Percentiles rank a stretch among this genome's conserved stretches.
Conservation (phyloP, 2,888 invertebrate genomes). For the Clanis bilineata region DNA sequence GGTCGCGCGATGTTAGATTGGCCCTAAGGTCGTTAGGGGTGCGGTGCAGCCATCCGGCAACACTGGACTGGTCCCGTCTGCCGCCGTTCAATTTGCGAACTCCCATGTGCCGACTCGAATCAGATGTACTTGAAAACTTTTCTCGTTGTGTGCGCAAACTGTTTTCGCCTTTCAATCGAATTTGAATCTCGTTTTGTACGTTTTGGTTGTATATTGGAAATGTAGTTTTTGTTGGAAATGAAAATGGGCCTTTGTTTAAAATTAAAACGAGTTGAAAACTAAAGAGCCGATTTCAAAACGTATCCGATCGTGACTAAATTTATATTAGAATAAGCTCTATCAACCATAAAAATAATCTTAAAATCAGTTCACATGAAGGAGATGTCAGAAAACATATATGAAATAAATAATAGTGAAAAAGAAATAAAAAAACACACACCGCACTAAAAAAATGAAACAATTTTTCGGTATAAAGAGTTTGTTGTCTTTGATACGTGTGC, state of each 20-base stretch:
- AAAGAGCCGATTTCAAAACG: too few relatives aligned
- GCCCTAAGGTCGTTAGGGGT: conserved; percentile 29
- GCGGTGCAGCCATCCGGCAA: conserved; percentile 37
- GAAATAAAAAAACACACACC: too few relatives aligned
- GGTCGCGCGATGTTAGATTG: conserved; percentile 15
- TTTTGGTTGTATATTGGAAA: background rate
- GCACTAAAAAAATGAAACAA: too few relatives aligned
- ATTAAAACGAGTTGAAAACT: too few relatives aligned
- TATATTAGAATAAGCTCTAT: too few relatives aligned
- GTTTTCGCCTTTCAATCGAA: background rate
- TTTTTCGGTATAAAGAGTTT: too few relatives aligned
- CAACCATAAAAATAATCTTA: too few relatives aligned
- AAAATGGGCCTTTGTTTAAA: background rate
- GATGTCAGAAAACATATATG: too few relatives aligned
- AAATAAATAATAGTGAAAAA: too few relatives aligned
- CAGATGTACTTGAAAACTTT: conserved; percentile 37
- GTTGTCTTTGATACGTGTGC: too few relatives aligned
- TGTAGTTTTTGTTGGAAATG: background rate
- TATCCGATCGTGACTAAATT: too few relatives aligned
- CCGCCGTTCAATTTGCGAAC: conserved; percentile 49
- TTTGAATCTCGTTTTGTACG: background rate
- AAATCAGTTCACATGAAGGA: too few relatives aligned
- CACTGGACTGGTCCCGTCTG: conserved; percentile 28
- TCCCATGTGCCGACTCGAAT: conserved; percentile 29
- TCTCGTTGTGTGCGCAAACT: conserved; percentile 23